phyloP scores from a whole-genome alignment of 2,797 vertebrate genomes.

The Chlorospingus semifuscus region DNA sequence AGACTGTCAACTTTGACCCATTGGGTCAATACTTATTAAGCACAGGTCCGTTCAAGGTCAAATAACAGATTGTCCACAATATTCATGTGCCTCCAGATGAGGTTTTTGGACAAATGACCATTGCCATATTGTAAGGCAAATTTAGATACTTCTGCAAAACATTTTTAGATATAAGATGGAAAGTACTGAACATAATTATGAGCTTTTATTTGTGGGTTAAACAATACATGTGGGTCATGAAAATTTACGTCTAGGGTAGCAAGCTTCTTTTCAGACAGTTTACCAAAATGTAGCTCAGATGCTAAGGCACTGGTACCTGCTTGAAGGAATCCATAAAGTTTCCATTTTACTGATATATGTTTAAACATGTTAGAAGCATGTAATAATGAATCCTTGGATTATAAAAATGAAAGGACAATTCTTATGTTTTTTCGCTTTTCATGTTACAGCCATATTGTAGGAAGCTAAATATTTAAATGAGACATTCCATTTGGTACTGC shows the following conservation, averaged over 20 bases:
- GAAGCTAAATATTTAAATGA: background rate
- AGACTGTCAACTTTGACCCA: background rate
- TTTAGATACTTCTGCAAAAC: background rate
- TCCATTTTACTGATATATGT: constrained; percentile 74
- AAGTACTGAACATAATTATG: background rate
- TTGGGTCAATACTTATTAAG: background rate
- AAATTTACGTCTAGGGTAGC: background rate
- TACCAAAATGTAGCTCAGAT: constrained; percentile 63
- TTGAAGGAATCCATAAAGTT: constrained; percentile 65
- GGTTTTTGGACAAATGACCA: background rate
- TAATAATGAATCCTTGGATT: constrained; percentile 65
- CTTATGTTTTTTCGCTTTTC: constrained; percentile 30
- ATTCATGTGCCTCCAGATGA: background rate
- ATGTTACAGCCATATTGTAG: background rate
- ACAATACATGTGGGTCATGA: background rate
- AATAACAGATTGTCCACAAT: background rate
- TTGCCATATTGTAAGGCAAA: background rate
- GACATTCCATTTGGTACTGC: constrained; percentile 25
- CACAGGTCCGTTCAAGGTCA: background rate
- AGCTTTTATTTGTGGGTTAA: constrained; percentile 1
- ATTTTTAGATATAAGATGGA: background rate
- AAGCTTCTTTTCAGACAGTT: background rate
- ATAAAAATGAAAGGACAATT: background rate
- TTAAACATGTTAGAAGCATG: constrained; percentile 77
- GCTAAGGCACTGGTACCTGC: constrained; percentile 79